Percentiles rank a stretch among this genome's conserved stretches.
Evolutionary conservation across 2,888 invertebrate genomes (phyloP).

Genomic region (Philopedon plagiatum): DNA sequence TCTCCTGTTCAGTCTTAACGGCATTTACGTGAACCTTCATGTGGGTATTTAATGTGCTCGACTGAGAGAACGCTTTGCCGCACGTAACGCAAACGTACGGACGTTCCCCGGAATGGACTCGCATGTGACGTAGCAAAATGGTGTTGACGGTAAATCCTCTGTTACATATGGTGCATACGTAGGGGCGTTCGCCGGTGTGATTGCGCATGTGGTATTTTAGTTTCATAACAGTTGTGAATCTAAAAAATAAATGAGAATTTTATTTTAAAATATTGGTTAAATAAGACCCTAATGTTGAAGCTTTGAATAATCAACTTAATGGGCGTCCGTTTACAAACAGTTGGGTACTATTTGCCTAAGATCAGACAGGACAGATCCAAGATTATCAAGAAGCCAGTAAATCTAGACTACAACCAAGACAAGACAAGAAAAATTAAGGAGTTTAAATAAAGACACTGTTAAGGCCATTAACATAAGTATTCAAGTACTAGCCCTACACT

Average conservation of each 20-base stretch:
- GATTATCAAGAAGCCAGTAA: no score
- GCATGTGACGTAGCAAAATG: slow-evolving; percentile 67
- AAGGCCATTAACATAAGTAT: no score
- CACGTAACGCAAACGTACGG: slow-evolving; percentile 69
- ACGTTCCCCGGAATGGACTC: slow-evolving; percentile 68
- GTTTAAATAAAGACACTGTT: no score
- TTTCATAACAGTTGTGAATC: slow-evolving; percentile 69
- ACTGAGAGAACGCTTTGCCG: slow-evolving; percentile 69
- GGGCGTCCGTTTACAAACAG: no score
- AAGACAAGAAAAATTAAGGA: no score
- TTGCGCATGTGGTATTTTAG: slow-evolving; percentile 69
- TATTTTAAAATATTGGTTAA: no score
- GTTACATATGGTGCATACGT: slow-evolving; percentile 67
- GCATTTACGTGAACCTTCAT: slow-evolving; percentile 66
- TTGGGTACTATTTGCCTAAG: no score
- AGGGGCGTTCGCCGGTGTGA: slow-evolving; percentile 69
- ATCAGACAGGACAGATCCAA: no score
- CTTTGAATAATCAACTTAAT: no score
- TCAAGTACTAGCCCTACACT: no score
- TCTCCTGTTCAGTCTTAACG: slow-evolving; percentile 62
- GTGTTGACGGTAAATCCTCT: slow-evolving; percentile 69
- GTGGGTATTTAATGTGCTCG: slow-evolving; percentile 68
- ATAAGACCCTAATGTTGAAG: no score
- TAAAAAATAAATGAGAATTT: slow-evolving; percentile 49
- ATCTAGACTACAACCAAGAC: no score